Base-by-base conservation (phyloP, 2,888 invertebrate genomes). In the Ectropis crepuscularia region DNA sequence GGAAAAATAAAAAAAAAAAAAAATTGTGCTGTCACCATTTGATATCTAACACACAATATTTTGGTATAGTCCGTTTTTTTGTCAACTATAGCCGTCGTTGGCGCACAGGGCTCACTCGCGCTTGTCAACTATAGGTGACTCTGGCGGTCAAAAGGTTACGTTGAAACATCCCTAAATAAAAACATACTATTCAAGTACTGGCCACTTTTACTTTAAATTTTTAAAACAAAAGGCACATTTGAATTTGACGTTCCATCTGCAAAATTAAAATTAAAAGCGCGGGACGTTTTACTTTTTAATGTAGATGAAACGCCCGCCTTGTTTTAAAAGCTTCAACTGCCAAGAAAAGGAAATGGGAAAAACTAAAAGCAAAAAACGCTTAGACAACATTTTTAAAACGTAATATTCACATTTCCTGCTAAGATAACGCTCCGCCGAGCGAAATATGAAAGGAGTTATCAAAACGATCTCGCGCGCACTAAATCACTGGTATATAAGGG, bases 401-500 rank as follows among this genome's bases (percentile, higher is more conserved):
- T 81, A 85, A 83, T 85, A 83, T 83, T 83, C 83, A 79, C 86
- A 85, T 86, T 88, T 89, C 88, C 88, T 88, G 78, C 85, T 84
- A 88, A 90, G 91, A 90, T 91, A 91, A 90, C 90, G 87, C 85
- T 86, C 75, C 71, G 84, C 78, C 82, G 85, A 85, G 87, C 89
- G 82, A 89, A 90, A 91, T 89, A 89, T 92, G 89, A 91, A 74
- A 89, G 87, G 86, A 91, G 83, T 90, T 92, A 92, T 92, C 92
- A 89, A 83, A 89, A 89, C 89, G 85, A 92, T 92, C 92, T 92
- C 88, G 80, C 82, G 88, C 81, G 89, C 89, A 91, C 90, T 92
- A 92, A 92, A 92, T 92, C 92, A 92, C 83, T 73, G 88, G 88
- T 87, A 91, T 77, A 90, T 90, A 92, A 87, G 91, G 91, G 92